Evolutionary conservation across 1,140 invertebrate genomes (phyloP).

Genomic region (Eupeodes corollae): DNA sequence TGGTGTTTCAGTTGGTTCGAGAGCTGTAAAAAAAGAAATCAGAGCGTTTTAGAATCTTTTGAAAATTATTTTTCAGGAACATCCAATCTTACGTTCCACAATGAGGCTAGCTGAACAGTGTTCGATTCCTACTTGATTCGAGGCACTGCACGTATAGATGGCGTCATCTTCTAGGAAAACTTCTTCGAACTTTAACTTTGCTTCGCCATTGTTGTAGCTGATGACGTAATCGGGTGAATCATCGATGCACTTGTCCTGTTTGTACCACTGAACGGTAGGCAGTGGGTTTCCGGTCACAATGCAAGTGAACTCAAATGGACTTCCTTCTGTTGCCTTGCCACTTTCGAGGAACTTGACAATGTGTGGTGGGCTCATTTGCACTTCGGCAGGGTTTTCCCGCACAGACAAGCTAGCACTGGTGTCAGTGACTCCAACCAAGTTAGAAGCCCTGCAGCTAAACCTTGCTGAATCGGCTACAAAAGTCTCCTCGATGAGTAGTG

Average conservation of each 20-base stretch:
- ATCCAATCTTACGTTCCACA: slow-evolving; percentile 54
- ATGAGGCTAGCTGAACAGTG: slow-evolving; percentile 62
- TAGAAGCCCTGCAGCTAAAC: slow-evolving; percentile 60
- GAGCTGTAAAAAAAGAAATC: slow-evolving; percentile 28
- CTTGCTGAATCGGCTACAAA: slow-evolving; percentile 49
- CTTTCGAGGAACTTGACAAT: slow-evolving; percentile 54
- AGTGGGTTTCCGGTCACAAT: slow-evolving; percentile 61
- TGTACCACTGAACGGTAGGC: slow-evolving; percentile 70
- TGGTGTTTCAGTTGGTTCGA: slow-evolving; percentile 53
- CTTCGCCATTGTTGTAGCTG: slow-evolving; percentile 63
- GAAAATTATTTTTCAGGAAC: neutral
- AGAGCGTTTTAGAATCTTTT: neutral
- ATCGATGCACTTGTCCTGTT: slow-evolving; percentile 47
- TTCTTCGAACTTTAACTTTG: slow-evolving; percentile 56
- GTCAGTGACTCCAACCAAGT: slow-evolving; percentile 57
- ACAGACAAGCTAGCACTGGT: slow-evolving; percentile 64
- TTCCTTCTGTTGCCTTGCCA: slow-evolving; percentile 52
- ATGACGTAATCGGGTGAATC: slow-evolving; percentile 44
- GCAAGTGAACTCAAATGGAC: slow-evolving; percentile 55
- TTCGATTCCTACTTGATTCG: slow-evolving; percentile 57
- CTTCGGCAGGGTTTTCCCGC: slow-evolving; percentile 49
- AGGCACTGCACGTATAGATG: slow-evolving; percentile 57
- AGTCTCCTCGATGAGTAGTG: slow-evolving; percentile 54
- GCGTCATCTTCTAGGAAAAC: slow-evolving; percentile 52
- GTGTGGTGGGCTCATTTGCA: slow-evolving; percentile 48